These are phyloP conservation scores for Meiosimyza decipiens DNA, from an alignment of 2,888 invertebrate species.

Conservation along the genomic window DNA sequence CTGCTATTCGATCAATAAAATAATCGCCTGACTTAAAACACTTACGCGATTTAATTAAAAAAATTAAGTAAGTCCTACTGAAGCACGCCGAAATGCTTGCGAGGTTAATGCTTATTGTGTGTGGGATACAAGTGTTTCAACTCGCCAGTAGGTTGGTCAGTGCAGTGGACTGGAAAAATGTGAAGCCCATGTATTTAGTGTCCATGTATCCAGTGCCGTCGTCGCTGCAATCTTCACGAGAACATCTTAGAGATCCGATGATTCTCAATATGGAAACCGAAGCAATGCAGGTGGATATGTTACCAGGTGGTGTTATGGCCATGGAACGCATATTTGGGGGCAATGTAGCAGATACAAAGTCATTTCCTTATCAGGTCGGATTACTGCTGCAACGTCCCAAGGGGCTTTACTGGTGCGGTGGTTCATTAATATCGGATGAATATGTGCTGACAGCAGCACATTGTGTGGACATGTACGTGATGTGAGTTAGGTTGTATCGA, in stretches of 20 bases:
- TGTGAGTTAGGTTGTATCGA: not conserved
- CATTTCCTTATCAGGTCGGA: conserved; percentile 64
- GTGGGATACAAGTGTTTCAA: conserved; percentile 28
- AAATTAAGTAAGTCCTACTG: not conserved
- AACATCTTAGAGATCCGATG: conserved; percentile 48
- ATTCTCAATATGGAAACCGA: conserved; percentile 61
- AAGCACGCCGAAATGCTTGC: conserved; percentile 41
- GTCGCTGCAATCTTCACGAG: conserved; percentile 39
- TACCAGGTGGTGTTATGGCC: conserved; percentile 58
- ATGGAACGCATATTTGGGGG: conserved; percentile 66
- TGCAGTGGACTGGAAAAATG: conserved; percentile 61
- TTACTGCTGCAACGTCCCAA: conserved; percentile 60
- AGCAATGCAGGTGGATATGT: conserved; percentile 55
- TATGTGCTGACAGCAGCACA: conserved; percentile 64
- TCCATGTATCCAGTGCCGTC: conserved; percentile 57
- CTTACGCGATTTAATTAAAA: not conserved
- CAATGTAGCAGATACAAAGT: conserved; percentile 57
- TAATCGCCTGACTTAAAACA: too few species aligned
- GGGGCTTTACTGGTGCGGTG: conserved; percentile 64
- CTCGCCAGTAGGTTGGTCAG: conserved; percentile 27
- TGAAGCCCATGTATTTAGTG: conserved; percentile 64
- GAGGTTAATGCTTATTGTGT: conserved; percentile 31
- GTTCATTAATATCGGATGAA: conserved; percentile 62
- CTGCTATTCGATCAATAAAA: too few species aligned
- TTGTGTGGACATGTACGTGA: conserved; percentile 62